These are phyloP conservation scores for Anadara kagoshimensis DNA, from an alignment of 1,140 invertebrate species.

Conservation along the genomic window DNA sequence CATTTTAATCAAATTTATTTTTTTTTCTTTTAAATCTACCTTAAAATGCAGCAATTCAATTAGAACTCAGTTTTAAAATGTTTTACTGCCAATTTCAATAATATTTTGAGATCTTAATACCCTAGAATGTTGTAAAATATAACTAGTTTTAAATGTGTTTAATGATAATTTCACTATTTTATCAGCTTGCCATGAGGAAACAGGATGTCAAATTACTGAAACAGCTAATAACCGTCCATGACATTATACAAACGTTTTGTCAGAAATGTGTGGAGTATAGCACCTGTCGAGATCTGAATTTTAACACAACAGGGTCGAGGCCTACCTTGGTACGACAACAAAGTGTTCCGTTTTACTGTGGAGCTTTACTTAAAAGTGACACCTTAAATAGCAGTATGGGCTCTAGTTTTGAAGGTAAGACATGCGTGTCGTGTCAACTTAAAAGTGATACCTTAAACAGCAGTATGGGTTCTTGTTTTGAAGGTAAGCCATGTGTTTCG, in stretches of 20 bases:
- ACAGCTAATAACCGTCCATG: constrained; percentile 42
- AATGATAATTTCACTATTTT: background rate
- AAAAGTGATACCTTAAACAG: too few relatives aligned
- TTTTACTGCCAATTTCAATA: too few relatives aligned
- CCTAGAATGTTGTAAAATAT: too few relatives aligned
- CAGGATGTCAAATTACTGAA: constrained; percentile 42
- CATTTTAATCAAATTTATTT: too few relatives aligned
- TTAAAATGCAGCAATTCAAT: too few relatives aligned
- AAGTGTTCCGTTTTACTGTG: constrained; percentile 38
- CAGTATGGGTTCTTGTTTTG: too few relatives aligned
- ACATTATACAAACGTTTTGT: constrained; percentile 39
- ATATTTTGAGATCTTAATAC: too few relatives aligned
- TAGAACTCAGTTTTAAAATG: too few relatives aligned
- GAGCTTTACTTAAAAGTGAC: constrained; percentile 3
- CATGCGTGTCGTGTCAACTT: too few relatives aligned
- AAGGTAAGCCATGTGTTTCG: too few relatives aligned
- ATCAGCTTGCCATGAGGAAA: constrained; percentile 32
- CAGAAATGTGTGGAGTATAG: constrained; percentile 17
- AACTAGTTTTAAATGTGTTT: too few relatives aligned
- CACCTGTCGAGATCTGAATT: constrained; percentile 19
- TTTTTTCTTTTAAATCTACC: too few relatives aligned
- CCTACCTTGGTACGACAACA: constrained; percentile 39
- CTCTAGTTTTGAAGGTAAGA: constrained; percentile 44
- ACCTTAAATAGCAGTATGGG: constrained; percentile 16
- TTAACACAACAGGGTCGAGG: constrained; percentile 18